Evolutionary conservation across 1,140 invertebrate genomes (phyloP).

Genomic region (Lordiphosa mommai): DNA sequence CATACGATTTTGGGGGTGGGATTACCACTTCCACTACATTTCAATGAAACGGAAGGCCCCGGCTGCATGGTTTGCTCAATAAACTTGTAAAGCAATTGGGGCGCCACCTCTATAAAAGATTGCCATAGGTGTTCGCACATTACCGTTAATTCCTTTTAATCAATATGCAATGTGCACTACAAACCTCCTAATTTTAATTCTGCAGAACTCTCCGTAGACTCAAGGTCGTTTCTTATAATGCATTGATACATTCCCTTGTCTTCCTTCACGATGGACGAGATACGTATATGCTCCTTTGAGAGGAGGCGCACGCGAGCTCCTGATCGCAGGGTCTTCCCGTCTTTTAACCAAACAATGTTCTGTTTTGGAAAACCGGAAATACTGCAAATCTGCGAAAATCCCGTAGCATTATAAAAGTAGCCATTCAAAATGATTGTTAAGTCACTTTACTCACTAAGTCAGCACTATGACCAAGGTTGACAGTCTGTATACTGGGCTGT

Average conservation of each 20-base stretch:
- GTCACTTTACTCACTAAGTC: slow-evolving; percentile 81
- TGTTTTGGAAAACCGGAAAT: slow-evolving; percentile 88
- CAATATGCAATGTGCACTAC: neutral
- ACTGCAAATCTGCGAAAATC: slow-evolving; percentile 82
- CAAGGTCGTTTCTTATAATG: slow-evolving; percentile 85
- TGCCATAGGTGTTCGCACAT: too few relatives aligned
- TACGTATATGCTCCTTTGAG: slow-evolving; percentile 82
- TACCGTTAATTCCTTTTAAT: neutral
- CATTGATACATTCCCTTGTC: slow-evolving; percentile 93
- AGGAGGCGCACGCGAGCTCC: slow-evolving; percentile 81
- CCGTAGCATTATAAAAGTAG: slow-evolving; percentile 13
- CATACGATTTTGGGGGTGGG: slow-evolving; percentile 90
- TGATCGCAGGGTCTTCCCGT: slow-evolving; percentile 84
- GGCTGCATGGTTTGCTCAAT: slow-evolving; percentile 91
- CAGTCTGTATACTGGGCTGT: slow-evolving; percentile 81
- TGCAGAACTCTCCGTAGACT: slow-evolving; percentile 86
- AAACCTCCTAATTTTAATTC: slow-evolving; percentile 88
- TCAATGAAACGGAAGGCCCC: slow-evolving; percentile 89
- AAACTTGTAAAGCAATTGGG: slow-evolving; percentile 89
- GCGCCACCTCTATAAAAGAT: slow-evolving; percentile 86
- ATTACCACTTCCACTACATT: slow-evolving; percentile 89
- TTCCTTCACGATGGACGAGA: slow-evolving; percentile 85
- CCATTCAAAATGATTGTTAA: neutral
- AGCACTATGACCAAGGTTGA: slow-evolving; percentile 81
- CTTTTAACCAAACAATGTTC: slow-evolving; percentile 87